A percentile compares a stretch with the other conserved stretches of the same genome.
These are phyloP conservation scores for Carollia perspicillata DNA, from an alignment of 2,113 vertebrate genomes.

Conservation along the genomic window DNA sequence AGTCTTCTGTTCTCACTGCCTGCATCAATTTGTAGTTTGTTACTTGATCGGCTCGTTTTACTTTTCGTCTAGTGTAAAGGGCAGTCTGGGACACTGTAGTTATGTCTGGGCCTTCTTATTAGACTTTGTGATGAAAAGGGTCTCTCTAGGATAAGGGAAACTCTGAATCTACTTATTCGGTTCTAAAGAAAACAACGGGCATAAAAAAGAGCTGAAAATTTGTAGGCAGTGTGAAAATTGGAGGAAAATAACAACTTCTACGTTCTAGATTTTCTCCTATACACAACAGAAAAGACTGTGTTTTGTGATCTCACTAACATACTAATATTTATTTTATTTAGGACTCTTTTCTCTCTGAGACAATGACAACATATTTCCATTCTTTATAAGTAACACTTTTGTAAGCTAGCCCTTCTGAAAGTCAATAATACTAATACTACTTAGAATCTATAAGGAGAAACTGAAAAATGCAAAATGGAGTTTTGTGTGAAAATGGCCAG, in stretches of 20 bases:
- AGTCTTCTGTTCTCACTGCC: conserved; percentile 35
- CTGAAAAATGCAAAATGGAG: conserved; percentile 10
- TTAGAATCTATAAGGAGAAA: neutral
- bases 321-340: neutral
- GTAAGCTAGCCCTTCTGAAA: neutral
- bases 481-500: neutral
- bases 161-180: conserved; percentile 19
- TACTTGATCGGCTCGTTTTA: conserved; percentile 75
- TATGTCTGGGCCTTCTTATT: conserved; percentile 55
- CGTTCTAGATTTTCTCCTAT: neutral
- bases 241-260: conserved; percentile 5
- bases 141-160: conserved; percentile 15
- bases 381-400: neutral
- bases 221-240: neutral
- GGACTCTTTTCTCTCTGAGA: neutral
- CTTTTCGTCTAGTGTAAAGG: conserved; percentile 62
- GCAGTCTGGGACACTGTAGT: conserved; percentile 61
- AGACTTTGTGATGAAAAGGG: conserved; percentile 60
- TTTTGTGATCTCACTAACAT: neutral
- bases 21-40: conserved; percentile 70
- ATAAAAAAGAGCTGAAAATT: neutral
- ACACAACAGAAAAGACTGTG: neutral
- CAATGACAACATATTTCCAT: neutral
- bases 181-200: conserved; percentile 47
- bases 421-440: neutral